Evolutionary conservation across 23 tunicate genomes (phyloP).

Genomic region (Ascidia mentula): DNA sequence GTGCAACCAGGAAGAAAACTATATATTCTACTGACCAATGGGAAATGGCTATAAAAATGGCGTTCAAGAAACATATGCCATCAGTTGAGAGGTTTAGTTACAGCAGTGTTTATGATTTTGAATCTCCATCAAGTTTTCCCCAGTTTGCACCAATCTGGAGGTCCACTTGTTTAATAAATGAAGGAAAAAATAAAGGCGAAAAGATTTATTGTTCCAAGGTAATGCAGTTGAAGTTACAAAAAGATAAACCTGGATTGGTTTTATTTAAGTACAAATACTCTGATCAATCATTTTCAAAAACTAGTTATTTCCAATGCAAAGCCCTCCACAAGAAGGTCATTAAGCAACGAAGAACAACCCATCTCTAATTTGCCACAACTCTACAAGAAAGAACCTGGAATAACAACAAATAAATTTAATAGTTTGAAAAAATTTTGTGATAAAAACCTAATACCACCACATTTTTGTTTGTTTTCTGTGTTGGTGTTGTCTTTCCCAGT

Average conservation of each 20-base stretch:
- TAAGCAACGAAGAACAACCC: too few relatives aligned
- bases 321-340: neutral
- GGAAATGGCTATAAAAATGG: constrained; percentile 15
- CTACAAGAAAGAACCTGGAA: neutral
- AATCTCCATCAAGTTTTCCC: neutral
- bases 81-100: neutral
- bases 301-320: neutral
- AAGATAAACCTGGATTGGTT: neutral
- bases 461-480: too few relatives aligned
- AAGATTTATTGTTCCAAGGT: constrained; percentile 28
- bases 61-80: constrained; percentile 1
- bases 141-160: neutral
- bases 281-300: neutral
- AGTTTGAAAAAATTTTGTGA: neutral
- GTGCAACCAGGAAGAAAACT: neutral
- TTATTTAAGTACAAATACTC: constrained; percentile 17
- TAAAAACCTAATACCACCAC: neutral
- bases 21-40: constrained; percentile 19
- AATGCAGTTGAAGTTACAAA: constrained; percentile 11
- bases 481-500: too few relatives aligned
- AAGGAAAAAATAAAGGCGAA: constrained; percentile 1
- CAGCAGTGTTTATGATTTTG: neutral
- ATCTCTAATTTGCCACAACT: neutral
- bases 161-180: neutral
- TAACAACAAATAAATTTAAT: neutral